Evolutionary conservation across 2,888 invertebrate genomes (phyloP), one percentile per base, ranked within the genome.

Genomic region (Thecophora atra): DNA sequence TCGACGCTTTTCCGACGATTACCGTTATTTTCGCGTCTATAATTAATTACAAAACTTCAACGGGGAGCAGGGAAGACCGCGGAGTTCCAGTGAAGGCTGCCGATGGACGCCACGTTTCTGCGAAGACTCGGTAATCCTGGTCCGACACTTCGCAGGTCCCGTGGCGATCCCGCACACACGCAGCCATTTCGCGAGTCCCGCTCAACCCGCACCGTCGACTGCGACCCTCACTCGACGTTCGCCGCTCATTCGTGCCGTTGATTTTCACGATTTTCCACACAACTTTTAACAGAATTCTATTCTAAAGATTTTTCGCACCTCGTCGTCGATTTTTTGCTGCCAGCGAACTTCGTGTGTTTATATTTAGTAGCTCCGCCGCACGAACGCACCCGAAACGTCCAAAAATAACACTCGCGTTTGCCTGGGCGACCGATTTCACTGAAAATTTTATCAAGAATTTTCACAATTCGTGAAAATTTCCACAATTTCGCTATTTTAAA

Each of bases 341-440:
- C 77, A 80, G 82, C 81, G 74, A 24, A 76, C 75, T 73, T 81
- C 83, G 83, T 78, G 76, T 83, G 80, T 83, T 83, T 83, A 83
- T 80, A 80, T 83, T 83, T 83, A 81, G 82, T 78, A 69, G 74
- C 70, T 74, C 73, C 74, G 76, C 66, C 64, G 73, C 75, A 76
- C 83, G 83, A 83, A 77, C 74, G 58, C 54, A 72, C 74, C 76
- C 78, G 78, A 78, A 74, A 72, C 76, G 75, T 81, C 83, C 83
- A 83, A 83, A 83, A 83, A 83, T 83, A 83, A 81, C 82, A 82
- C 81, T 79, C 79, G 81, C 80, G 78, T 78, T 80, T 81, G 79
- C 83, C 83, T 83, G 83, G 83, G 83, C 79, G 81, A 77, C 78
- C 75, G 51, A 37, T 74, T 81, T 79, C 76, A 67, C 67, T 51